phyloP scores from a whole-genome alignment of 2,797 vertebrate genomes.

The Periparus ater region DNA sequence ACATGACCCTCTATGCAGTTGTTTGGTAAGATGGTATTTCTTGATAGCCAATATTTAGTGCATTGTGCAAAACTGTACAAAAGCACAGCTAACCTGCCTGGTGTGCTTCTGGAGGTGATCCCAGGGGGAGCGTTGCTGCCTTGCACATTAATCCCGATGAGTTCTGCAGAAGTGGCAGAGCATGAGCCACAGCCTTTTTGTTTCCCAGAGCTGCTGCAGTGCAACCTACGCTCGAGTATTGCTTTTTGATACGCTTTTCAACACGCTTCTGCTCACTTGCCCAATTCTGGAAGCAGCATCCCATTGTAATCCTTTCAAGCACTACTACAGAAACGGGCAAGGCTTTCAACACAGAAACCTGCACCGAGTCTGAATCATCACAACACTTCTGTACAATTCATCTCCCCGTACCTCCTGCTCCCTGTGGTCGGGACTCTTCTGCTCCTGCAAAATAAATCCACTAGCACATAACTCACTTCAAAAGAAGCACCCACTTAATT shows the following conservation, averaged over 20 bases:
- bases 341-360: neutral
- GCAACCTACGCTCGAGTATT: neutral
- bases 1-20: neutral
- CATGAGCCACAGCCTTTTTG: neutral
- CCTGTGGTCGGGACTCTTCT: neutral
- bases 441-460: neutral
- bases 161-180: neutral
- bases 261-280: neutral
- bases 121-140: neutral
- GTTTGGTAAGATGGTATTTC: neutral
- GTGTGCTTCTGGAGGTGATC: neutral
- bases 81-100: neutral
- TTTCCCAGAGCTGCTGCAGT: neutral
- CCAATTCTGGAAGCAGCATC: neutral
- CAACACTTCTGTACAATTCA: neutral
- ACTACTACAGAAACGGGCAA: neutral
- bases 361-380: neutral
- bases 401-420: neutral
- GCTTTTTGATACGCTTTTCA: neutral
- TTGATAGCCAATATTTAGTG: neutral
- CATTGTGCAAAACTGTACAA: neutral
- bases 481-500: neutral
- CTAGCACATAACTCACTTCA: neutral
- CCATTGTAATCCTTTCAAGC: neutral
- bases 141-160: neutral